Evolutionary conservation across 2,888 invertebrate genomes (phyloP).

Genomic region (Resseliella maxima): DNA sequence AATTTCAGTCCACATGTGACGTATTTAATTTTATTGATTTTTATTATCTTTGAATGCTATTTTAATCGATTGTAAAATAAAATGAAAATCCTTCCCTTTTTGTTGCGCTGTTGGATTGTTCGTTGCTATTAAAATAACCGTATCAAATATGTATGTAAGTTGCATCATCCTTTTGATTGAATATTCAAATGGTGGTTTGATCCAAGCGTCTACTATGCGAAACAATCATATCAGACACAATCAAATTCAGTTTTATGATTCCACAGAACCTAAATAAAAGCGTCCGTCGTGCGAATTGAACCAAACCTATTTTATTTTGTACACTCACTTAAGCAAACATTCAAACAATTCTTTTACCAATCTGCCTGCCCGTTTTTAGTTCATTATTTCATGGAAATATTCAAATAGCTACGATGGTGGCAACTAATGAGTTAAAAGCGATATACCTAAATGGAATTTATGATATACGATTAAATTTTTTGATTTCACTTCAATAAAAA

Average conservation of each 20-base stretch:
- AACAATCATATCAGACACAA: slow-evolving; percentile 4
- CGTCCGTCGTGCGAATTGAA: not conserved
- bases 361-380: not conserved
- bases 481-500: not conserved
- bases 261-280: not conserved
- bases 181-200: not conserved
- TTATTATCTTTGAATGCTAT: slow-evolving; percentile 54
- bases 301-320: not conserved
- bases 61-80: slow-evolving; percentile 53
- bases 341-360: not conserved
- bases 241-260: slow-evolving; percentile 51
- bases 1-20: slow-evolving; percentile 3
- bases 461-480: not conserved
- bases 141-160: slow-evolving; percentile 18
- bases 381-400: slow-evolving; percentile 2
- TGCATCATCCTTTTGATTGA: not conserved
- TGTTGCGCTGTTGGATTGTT: not conserved
- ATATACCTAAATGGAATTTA: slow-evolving; percentile 16
- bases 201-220: slow-evolving; percentile 19
- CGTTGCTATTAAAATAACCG: not conserved
- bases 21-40: slow-evolving; percentile 49
- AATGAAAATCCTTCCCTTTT: slow-evolving; percentile 39
- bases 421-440: not conserved
- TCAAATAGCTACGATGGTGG: slow-evolving; percentile 3
- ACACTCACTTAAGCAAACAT: not conserved